Evolutionary conservation across 2,113 vertebrate genomes (phyloP).

Genomic region (Cololabis saira): DNA sequence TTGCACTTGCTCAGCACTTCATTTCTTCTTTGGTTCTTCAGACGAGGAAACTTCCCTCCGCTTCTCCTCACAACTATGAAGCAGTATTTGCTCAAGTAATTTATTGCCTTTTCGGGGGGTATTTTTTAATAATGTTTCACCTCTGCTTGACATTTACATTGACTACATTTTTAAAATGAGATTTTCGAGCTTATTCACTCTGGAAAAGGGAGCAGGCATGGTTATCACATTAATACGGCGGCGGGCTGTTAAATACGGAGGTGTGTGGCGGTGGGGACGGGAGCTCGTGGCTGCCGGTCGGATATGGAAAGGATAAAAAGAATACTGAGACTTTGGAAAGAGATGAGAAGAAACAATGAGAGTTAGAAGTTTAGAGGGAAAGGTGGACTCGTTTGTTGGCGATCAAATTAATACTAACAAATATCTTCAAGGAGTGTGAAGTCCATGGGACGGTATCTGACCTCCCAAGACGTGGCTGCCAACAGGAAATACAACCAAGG

Average conservation of each 20-base stretch:
- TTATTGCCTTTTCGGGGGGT: background rate
- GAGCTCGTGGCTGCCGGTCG: too few relatives aligned
- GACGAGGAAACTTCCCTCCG: background rate
- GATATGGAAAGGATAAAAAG: too few relatives aligned
- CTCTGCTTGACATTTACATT: constrained; percentile 8
- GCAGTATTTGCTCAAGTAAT: background rate
- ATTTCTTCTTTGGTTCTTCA: background rate
- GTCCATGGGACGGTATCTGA: too few relatives aligned
- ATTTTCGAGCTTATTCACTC: background rate
- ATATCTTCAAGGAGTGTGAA: too few relatives aligned
- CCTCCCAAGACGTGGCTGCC: too few relatives aligned
- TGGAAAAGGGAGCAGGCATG: background rate
- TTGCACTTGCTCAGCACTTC: background rate
- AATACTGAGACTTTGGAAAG: too few relatives aligned
- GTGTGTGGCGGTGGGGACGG: background rate
- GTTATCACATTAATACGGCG: background rate
- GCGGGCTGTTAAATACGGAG: background rate
- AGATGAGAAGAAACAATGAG: too few relatives aligned
- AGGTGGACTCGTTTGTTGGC: too few relatives aligned
- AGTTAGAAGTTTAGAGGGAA: too few relatives aligned
- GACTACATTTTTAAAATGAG: constrained; percentile 14
- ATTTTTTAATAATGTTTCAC: constrained; percentile 7
- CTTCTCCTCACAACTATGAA: background rate
- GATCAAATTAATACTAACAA: too few relatives aligned
- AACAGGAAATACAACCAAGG: too few relatives aligned